Conservation (phyloP, 2,888 invertebrate genomes). For the Microdon myrmicae region DNA sequence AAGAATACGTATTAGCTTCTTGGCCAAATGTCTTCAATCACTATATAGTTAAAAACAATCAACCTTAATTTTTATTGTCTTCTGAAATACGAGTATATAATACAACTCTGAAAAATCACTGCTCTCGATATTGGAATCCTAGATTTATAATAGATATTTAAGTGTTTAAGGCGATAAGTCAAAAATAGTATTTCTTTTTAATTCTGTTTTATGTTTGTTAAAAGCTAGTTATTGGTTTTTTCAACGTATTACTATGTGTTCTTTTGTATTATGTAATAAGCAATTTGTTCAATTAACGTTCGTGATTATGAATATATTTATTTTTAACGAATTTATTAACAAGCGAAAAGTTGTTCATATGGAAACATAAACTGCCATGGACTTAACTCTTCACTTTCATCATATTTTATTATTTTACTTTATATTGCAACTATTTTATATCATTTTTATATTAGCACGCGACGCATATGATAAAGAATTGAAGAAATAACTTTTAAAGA, state of each 20-base stretch:
- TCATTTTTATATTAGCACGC: too few species aligned
- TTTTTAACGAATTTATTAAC: constrained; percentile 27
- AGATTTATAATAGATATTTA: constrained; percentile 57
- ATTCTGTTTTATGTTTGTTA: constrained; percentile 1
- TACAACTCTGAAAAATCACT: constrained; percentile 53
- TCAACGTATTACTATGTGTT: constrained; percentile 8
- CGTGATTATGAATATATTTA: constrained; percentile 44
- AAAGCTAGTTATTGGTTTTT: too few species aligned
- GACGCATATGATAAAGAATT: too few species aligned
- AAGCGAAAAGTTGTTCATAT: constrained; percentile 37
- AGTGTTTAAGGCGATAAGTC: constrained; percentile 57
- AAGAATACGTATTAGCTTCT: constrained; percentile 85
- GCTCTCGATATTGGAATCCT: constrained; percentile 49
- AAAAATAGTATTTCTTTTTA: constrained; percentile 51
- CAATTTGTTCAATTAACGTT: too few species aligned
- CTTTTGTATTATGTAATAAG: constrained; percentile 10
- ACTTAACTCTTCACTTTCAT: constrained; percentile 42
- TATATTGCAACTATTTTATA: too few species aligned
- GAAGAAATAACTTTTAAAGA: too few species aligned
- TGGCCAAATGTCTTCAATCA: constrained; percentile 69
- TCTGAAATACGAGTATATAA: too few species aligned
- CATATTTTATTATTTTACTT: constrained; percentile 7
- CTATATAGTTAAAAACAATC: constrained; percentile 47
- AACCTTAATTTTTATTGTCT: constrained; percentile 53
- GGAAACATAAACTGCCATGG: constrained; percentile 53